Percentiles rank a stretch among this genome's conserved stretches.
Evolutionary conservation across 2,888 invertebrate species (phyloP).

Genomic region (Bhutanitis thaidina): DNA sequence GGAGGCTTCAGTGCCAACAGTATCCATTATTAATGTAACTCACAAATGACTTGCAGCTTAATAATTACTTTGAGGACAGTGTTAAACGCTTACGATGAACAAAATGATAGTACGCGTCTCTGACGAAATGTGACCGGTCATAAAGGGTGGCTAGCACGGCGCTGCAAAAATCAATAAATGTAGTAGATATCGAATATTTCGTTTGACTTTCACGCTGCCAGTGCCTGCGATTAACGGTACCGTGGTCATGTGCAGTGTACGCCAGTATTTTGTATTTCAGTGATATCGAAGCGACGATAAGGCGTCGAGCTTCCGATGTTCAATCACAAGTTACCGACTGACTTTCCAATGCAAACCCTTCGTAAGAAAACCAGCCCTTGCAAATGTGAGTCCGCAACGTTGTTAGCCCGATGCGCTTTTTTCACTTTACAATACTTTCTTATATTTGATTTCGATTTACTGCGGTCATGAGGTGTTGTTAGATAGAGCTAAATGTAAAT

Average conservation of each 20-base stretch:
- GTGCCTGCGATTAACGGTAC: constrained; percentile 37
- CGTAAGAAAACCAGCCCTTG: constrained; percentile 96
- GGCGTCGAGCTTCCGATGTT: constrained; percentile 62
- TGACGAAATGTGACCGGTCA: constrained; percentile 32
- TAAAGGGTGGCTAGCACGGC: constrained; percentile 37
- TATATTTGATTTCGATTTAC: constrained; percentile 39
- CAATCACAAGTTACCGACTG: constrained; percentile 79
- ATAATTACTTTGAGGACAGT: constrained; percentile 13
- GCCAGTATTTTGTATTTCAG: constrained; percentile 67
- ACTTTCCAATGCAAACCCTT: constrained; percentile 91
- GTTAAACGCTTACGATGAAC: neutral
- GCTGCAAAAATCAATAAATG: constrained; percentile 67
- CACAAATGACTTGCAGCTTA: constrained; percentile 20
- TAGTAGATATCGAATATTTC: constrained; percentile 49
- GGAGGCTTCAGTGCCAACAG: constrained; percentile 37
- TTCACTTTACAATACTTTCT: constrained; percentile 31
- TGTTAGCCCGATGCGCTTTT: constrained; percentile 36
- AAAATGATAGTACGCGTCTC: constrained; percentile 24
- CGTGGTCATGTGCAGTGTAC: constrained; percentile 42
- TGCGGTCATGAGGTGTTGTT: constrained; percentile 51
- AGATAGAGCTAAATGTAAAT: constrained; percentile 63
- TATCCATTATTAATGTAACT: constrained; percentile 37
- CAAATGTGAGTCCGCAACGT: constrained; percentile 88
- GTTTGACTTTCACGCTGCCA: constrained; percentile 38
- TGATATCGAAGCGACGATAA: constrained; percentile 48